Conservation (phyloP, 2,797 vertebrate genomes). For the Acrossocheilus wenchowensis region DNA sequence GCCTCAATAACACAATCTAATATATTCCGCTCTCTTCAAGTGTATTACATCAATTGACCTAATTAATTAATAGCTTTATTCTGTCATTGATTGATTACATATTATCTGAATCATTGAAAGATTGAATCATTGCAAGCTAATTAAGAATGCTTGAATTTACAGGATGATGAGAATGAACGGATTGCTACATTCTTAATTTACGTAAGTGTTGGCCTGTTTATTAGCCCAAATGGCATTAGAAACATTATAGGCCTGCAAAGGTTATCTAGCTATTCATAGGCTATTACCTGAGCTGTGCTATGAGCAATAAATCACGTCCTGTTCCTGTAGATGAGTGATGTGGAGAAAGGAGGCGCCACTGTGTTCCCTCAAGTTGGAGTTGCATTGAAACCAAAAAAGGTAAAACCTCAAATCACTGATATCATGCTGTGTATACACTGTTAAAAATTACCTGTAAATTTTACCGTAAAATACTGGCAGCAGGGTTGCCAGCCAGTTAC, state of each 20-base stretch:
- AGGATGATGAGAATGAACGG: background rate
- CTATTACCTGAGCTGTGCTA: background rate
- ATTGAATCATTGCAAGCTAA: background rate
- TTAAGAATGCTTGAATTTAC: background rate
- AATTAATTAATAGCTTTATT: background rate
- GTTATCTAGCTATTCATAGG: background rate
- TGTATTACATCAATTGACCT: too few species aligned
- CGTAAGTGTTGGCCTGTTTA: background rate
- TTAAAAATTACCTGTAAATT: too few species aligned
- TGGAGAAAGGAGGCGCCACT: constrained; percentile 84
- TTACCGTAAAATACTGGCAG: too few species aligned
- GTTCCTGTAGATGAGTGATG: constrained; percentile 82
- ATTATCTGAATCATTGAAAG: background rate
- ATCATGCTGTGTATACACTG: too few species aligned
- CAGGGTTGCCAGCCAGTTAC: too few species aligned
- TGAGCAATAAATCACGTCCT: background rate
- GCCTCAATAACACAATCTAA: background rate
- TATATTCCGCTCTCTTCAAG: too few species aligned
- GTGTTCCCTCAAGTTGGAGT: constrained; percentile 85
- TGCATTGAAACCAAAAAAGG: constrained; percentile 83
- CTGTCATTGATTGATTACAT: background rate
- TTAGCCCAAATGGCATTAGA: background rate
- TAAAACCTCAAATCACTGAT: constrained; percentile 44
- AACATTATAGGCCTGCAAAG: background rate
- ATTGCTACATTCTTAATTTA: constrained; percentile 9